Conservation (phyloP, 2,888 invertebrate species). For the Parelbella ahira region DNA sequence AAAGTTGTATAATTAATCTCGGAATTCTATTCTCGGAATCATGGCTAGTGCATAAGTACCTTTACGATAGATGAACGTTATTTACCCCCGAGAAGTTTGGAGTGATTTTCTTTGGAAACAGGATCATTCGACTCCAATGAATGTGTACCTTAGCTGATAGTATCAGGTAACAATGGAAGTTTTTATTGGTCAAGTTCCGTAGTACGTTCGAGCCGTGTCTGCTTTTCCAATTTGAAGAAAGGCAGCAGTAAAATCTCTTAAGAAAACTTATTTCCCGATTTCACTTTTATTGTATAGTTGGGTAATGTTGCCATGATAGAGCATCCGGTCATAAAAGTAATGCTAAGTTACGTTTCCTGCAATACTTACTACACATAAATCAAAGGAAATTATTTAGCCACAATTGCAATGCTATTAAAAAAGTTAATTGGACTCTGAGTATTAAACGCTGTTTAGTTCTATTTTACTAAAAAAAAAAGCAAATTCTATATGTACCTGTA, state of each 20-base stretch:
- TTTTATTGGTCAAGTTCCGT: constrained; percentile 70
- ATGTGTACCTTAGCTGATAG: constrained; percentile 63
- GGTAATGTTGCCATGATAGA: constrained; percentile 1
- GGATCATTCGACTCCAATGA: constrained; percentile 48
- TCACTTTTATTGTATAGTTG: constrained; percentile 7
- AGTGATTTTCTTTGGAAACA: constrained; percentile 46
- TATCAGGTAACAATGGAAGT: constrained; percentile 78
- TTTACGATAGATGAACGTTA: constrained; percentile 28
- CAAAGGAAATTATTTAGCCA: no score
- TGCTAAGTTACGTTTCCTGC: no score
- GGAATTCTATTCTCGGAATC: no score
- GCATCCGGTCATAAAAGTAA: no score
- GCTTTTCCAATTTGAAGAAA: constrained; percentile 71
- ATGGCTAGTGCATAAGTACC: no score
- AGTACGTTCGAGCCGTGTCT: constrained; percentile 59
- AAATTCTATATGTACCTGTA: no score
- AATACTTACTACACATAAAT: no score
- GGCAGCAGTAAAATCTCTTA: constrained; percentile 54
- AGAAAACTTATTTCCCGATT: constrained; percentile 26
- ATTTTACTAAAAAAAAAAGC: no score
- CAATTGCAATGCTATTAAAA: no score
- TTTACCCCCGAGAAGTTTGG: constrained; percentile 33
- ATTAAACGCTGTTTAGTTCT: no score
- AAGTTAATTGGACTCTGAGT: no score
- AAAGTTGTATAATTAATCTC: not conserved